Evolutionary conservation across 1,140 invertebrate genomes (phyloP), one percentile per base, ranked within the genome.

Genomic region (Meteorus sp.): DNA sequence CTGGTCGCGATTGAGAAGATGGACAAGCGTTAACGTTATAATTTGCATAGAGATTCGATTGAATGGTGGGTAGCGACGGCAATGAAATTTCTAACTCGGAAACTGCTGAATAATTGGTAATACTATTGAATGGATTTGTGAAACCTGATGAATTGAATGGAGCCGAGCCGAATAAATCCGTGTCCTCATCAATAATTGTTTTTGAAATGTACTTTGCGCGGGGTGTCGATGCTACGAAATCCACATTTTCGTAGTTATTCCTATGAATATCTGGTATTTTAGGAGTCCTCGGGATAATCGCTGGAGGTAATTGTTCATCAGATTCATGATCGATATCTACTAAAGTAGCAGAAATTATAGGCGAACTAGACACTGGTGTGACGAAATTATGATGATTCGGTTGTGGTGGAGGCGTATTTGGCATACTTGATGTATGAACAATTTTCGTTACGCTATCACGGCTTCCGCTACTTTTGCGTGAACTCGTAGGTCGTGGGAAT

Each of bases 401-500:
- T n/a, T n/a, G n/a, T n/a, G n/a, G n/a, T 13, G 55, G 61, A 0
- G 70, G 69, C 3, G 69, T 74, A 39, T 60, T 67, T 1, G 59
- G 43, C 13, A 63, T 56, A 47, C 64, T 75, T n/a, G 51, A 45
- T 11, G 58, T 52, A n/a, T 35, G 55, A 22, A 64, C n/a, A n/a
- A 66, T 64, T 25, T 65, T 68, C 33, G 64, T 52, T 15, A 31
- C 57, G 7, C 56, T 70, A n/a, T 69, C 66, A 13, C 62, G 62
- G 25, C 54, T 64, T n/a, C 64, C 64, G 35, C 67, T 77, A 15
- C 64, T 74, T 44, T 77, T 77, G 6, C 74, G 67, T 6, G 74
- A 76, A 25, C 72, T 76, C 1, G 76, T 75, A 0, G 83, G 78
- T 56, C 82, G 82, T 11, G 83, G 84, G 63, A 92, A 92, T 1